phyloP scores from a whole-genome alignment of 2,888 invertebrate genomes.

The Sthenelais limicola region DNA sequence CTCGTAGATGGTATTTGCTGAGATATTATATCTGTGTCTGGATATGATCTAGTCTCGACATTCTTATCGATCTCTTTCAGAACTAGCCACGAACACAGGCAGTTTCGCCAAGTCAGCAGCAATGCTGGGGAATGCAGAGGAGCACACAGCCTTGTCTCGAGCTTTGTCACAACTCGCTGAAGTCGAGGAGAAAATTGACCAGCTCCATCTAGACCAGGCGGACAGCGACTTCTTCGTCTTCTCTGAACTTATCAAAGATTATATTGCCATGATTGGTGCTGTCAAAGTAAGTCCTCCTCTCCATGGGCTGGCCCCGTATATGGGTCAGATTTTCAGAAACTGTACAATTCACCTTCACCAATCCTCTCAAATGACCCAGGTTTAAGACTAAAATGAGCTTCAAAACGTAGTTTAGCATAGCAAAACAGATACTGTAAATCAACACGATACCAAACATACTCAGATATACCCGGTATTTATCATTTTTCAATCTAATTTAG shows the following conservation, averaged over 20 bases:
- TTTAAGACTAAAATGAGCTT: no score
- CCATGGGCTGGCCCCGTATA: no score
- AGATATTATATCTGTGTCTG: no score
- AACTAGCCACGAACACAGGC: conserved; percentile 64
- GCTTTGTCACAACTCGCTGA: conserved; percentile 93
- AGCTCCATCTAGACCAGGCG: conserved; percentile 89
- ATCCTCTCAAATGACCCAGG: no score
- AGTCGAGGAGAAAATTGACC: conserved; percentile 81
- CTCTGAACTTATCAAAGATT: conserved; percentile 95
- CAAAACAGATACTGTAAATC: no score
- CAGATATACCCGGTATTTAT: no score
- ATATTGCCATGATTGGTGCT: conserved; percentile 90
- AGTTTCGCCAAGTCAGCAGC: conserved; percentile 89
- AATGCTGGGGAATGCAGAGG: conserved; percentile 92
- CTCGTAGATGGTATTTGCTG: neutral
- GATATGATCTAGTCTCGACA: neutral
- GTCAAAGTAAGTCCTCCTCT: conserved; percentile 81
- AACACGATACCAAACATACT: no score
- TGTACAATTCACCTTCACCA: no score
- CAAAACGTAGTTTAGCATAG: no score
- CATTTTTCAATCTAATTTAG: no score
- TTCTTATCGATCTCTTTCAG: conserved; percentile 50
- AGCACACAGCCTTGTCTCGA: conserved; percentile 90
- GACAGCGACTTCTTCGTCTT: conserved; percentile 95
- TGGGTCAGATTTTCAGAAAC: no score